Evolutionary conservation across 2,113 vertebrate species (phyloP), one percentile per base, ranked within the genome.

Genomic region (Chauna torquata): DNA sequence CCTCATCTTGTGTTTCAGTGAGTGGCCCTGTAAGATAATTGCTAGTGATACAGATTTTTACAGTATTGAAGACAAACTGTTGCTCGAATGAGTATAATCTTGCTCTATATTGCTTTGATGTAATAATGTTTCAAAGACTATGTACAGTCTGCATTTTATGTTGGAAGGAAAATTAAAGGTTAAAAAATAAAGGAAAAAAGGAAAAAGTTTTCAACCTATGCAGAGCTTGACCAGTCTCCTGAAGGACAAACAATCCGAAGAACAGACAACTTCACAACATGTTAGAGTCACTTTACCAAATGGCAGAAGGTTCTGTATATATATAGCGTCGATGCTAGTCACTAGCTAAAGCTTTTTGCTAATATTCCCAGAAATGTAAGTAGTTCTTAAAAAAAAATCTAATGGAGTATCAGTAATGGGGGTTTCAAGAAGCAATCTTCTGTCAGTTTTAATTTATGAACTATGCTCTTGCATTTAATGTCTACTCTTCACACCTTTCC

Each of bases 41-140:
- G 36, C 40, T 92, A 25, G 18, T 5, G 16, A 81, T 36, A 61
- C 16, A 58, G 71, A 54, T 88, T 92, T 90, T 86, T 94, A 86
- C 76, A 78, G 25, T 78, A 66, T 70, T 75, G 66, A 49, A 54
- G 42, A 42, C 54, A 65, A 84, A 19, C 45, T 32, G 45, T 65
- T 95, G 84, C 89, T 93, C 50, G 68, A 86, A 75, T 68, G 13
- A 81, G 38, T 71, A 62, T 94, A 55, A 86, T 70, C 42, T 80
- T 90, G 64, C 57, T 90, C 52, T 65, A 4, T 83, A 32, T 83
- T 94, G 78, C 38, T 94, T 93, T 92, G 92, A 74, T 95, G 76
- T 92, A 58, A 59, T 47, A 65, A 71, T 57, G 45, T 92, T 95
- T 94, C 58, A 88, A 38, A 77, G 90, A 34, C 38, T 70, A 14